These are phyloP conservation scores for Apis florea DNA, from an alignment of 1,140 invertebrate genomes.

Conservation along the genomic window DNA sequence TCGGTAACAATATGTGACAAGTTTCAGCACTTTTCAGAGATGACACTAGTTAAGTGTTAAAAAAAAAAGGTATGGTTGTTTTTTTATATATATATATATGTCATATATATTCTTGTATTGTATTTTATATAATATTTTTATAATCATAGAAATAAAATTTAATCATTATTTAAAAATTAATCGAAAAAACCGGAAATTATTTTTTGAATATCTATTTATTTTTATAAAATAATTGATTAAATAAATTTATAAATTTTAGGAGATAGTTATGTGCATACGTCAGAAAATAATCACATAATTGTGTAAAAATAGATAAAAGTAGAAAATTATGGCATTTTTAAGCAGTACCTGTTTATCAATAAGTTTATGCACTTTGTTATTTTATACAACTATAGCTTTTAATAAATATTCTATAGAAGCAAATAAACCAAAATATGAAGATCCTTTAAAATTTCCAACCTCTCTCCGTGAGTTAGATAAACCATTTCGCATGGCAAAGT, in stretches of 20 bases:
- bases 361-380: conserved; percentile 44
- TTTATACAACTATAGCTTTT: conserved; percentile 54
- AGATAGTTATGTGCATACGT: not conserved
- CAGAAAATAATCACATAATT: not conserved
- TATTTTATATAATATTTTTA: too few species aligned
- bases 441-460: conserved; percentile 72
- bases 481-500: conserved; percentile 91
- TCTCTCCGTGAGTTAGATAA: conserved; percentile 85
- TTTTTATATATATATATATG: too few species aligned
- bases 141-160: too few species aligned
- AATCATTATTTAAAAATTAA: too few species aligned
- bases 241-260: not conserved
- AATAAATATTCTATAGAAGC: conserved; percentile 83
- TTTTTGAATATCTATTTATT: not conserved
- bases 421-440: conserved; percentile 79
- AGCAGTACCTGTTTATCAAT: conserved; percentile 3
- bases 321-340: conserved; percentile 13
- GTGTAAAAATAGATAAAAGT: not conserved
- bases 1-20: too few species aligned
- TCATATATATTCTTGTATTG: too few species aligned
- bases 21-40: too few species aligned
- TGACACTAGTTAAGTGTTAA: too few species aligned
- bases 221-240: not conserved
- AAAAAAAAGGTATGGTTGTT: too few species aligned
- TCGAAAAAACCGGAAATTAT: too few species aligned